Evolutionary conservation across 2,888 invertebrate species (phyloP), one percentile per base, ranked within the genome.

Genomic region (Chloromyia formosa): DNA sequence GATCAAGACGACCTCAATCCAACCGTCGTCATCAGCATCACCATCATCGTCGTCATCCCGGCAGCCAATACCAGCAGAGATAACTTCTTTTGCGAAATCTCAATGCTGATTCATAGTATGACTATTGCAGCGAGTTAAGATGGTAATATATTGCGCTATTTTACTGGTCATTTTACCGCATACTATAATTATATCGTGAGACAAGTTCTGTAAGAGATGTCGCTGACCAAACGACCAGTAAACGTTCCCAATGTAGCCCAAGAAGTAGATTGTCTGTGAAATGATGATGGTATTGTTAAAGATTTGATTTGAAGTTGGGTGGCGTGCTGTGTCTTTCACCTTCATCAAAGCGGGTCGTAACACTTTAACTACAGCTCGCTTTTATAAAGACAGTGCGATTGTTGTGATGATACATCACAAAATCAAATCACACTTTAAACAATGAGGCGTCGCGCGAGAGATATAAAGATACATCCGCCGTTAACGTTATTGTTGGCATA

Each of bases 161-260:
- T 56, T 20, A 56, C 20, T 20, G 20, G 16, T 4, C 20, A 56
- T 20, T 56, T 56, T n/a, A 12, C 14, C 22, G 18, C 56, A 18
- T 20, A 18, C 56, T 56, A 56, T 56, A 56, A 56, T 56, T 56
- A 56, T n/a, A 35, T 35, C 27, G 16, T 10, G 18, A 56, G 56
- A 56, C 56, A 20, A 56, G 56, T 56, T 56, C 56, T 20, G 3
- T 20, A 53, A 35, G 2, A 9, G 16, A 56, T 56, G 56, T 56
- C 56, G 56, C 56, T 56, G 18, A 10, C 56, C 56, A 56, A 56
- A 20, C 56, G 56, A 2, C 56, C 20, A 18, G 14, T 56, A 56
- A 56, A 56, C 20, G 22, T 18, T 56, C 10, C 18, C 10, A 16
- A 10, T 20, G 56, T 16, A 18, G 27, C 27, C 5, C 56, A 10